A percentile compares a stretch with the other conserved stretches of the same genome.
phyloP scores from a whole-genome alignment of 2,113 vertebrate species.

The Oostethus manadensis region DNA sequence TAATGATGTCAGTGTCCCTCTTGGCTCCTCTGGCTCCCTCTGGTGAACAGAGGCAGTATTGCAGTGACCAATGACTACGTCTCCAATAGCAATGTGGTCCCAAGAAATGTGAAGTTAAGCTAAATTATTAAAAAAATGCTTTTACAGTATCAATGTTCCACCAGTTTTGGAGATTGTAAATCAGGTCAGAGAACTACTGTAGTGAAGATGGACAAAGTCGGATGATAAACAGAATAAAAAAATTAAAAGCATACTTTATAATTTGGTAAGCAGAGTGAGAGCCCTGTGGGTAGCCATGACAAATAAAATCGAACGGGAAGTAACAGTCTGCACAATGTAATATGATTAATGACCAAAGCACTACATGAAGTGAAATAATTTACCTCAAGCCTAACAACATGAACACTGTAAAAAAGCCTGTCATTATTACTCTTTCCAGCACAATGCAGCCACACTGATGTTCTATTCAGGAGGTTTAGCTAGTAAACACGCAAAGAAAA shows the following conservation, averaged over 20 bases:
- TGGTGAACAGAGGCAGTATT: no score
- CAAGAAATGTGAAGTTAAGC: no score
- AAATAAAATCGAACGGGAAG: slow-evolving; percentile 46
- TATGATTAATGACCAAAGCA: slow-evolving; percentile 56
- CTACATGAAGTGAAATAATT: slow-evolving; percentile 62
- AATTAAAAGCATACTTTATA: slow-evolving; percentile 27
- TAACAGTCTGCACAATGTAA: slow-evolving; percentile 36
- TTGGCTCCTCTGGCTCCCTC: no score
- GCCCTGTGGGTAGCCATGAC: slow-evolving; percentile 36
- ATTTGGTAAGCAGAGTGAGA: slow-evolving; percentile 20
- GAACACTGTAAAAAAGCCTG: slow-evolving; percentile 55
- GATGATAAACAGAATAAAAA: slow-evolving; percentile 14
- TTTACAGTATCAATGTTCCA: no score
- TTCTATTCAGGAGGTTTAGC: slow-evolving; percentile 39
- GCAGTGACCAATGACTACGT: no score
- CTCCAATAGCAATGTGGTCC: no score
- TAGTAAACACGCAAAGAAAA: slow-evolving; percentile 30
- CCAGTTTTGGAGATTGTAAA: no score
- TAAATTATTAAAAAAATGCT: no score
- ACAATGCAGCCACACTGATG: slow-evolving; percentile 30
- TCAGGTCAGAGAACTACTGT: no score
- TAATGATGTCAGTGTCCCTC: no score
- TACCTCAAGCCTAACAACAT: slow-evolving; percentile 57
- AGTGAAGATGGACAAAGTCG: slow-evolving; percentile 12
- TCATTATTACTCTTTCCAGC: slow-evolving; percentile 44